Percentiles rank a stretch among this genome's conserved stretches.
phyloP scores from a whole-genome alignment of 2,888 invertebrate species.

The Drosophila pseudotakahashii region DNA sequence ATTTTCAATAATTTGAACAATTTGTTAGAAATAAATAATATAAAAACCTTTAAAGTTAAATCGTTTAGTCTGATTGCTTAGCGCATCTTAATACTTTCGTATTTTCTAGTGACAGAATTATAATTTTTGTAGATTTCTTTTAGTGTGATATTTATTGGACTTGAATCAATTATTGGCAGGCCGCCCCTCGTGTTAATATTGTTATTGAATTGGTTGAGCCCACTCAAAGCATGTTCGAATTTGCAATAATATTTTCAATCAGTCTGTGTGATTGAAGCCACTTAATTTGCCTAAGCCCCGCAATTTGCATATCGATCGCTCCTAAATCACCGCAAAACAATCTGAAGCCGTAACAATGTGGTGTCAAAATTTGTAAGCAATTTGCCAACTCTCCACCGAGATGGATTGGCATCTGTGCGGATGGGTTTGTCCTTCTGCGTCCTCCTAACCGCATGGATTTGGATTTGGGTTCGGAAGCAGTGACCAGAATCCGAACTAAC shows the following conservation, averaged over 20 bases:
- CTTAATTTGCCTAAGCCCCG: conserved; percentile 34
- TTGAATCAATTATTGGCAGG: conserved; percentile 6
- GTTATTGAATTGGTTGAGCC: conserved; percentile 7
- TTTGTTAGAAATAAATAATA: too few species aligned
- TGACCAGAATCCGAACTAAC: conserved; percentile 56
- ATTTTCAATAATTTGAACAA: neutral
- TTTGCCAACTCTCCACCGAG: conserved; percentile 23
- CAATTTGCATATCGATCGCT: conserved; percentile 40
- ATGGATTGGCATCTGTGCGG: conserved; percentile 11
- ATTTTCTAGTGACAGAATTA: too few species aligned
- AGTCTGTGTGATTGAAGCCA: conserved; percentile 10
- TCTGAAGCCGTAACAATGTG: conserved; percentile 35
- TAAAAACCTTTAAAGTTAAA: too few species aligned
- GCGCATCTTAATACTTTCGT: too few species aligned
- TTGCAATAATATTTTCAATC: conserved; percentile 21
- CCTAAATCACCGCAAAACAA: conserved; percentile 33
- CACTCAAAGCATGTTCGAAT: conserved; percentile 8
- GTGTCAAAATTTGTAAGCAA: conserved; percentile 33
- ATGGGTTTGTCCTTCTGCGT: neutral
- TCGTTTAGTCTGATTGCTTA: too few species aligned
- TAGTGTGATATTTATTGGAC: neutral
- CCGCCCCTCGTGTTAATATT: conserved; percentile 7
- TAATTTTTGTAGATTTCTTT: neutral
- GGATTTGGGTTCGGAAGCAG: conserved; percentile 20
- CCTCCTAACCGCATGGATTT: conserved; percentile 7